Conservation (phyloP, 2,797 vertebrate species). For the Apodemus agrarius region DNA sequence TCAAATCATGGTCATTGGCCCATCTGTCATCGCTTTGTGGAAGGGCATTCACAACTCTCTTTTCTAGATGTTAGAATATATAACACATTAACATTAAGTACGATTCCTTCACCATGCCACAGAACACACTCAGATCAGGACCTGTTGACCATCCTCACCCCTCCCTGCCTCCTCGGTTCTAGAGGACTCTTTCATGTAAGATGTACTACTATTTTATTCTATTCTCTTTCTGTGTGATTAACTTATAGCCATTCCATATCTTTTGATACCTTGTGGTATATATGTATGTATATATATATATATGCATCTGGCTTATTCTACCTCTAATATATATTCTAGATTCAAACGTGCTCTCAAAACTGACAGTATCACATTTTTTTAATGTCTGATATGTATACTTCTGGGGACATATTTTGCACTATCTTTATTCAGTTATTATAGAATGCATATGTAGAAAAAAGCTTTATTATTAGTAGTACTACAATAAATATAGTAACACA, state of each 20-base stretch:
- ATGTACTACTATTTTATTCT: neutral
- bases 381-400: neutral
- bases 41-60: neutral
- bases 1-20: neutral
- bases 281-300: rapidly evolving
- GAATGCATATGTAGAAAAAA: neutral
- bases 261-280: neutral
- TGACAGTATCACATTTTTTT: neutral
- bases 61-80: neutral
- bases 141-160: neutral
- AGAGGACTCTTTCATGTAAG: neutral
- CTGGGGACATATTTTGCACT: neutral
- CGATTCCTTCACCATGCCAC: neutral
- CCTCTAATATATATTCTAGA: neutral
- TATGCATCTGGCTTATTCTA: neutral
- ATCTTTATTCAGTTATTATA: neutral
- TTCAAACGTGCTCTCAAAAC: neutral
- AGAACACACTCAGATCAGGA: neutral
- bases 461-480: neutral
- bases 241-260: neutral
- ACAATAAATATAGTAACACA: neutral
- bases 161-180: neutral
- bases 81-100: neutral
- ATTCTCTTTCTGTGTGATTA: neutral
- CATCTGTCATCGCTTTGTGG: neutral